phyloP scores from a whole-genome alignment of 2,113 vertebrate genomes.

The Tinamus guttatus region DNA sequence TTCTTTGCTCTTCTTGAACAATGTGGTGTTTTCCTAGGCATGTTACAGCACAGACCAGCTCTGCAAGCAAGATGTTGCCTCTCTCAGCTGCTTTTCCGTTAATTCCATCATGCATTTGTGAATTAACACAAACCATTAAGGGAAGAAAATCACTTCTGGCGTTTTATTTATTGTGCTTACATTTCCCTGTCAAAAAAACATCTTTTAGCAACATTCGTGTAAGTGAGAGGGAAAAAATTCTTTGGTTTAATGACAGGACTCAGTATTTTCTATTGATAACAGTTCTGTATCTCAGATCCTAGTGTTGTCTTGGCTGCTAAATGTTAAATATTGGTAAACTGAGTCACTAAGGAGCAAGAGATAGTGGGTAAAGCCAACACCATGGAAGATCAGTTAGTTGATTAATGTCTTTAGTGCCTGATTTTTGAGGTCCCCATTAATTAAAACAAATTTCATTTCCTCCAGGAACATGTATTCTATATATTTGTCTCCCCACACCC shows the following conservation, averaged over 20 bases:
- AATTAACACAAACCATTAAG: not conserved
- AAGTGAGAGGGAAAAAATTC: slow-evolving; percentile 13
- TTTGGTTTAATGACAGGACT: slow-evolving; percentile 26
- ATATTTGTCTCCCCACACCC: not conserved
- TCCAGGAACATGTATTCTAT: not conserved
- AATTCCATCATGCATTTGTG: not conserved
- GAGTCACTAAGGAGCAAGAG: slow-evolving; percentile 29
- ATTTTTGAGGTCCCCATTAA: slow-evolving; percentile 69
- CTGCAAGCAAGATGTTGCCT: fast-evolving
- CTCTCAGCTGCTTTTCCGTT: not conserved
- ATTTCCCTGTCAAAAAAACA: not conserved
- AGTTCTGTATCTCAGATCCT: slow-evolving; percentile 9
- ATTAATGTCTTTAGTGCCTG: slow-evolving; percentile 52
- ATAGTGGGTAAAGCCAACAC: slow-evolving; percentile 38
- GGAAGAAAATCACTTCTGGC: not conserved
- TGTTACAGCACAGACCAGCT: not conserved
- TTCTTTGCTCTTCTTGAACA: not conserved
- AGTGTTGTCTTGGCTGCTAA: not conserved
- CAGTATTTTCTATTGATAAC: not conserved
- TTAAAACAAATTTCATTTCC: slow-evolving; percentile 44
- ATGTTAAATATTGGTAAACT: slow-evolving; percentile 27
- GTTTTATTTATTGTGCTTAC: not conserved
- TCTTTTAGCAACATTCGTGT: not conserved
- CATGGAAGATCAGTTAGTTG: slow-evolving; percentile 23
- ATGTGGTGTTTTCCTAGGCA: not conserved